Percentiles rank a stretch among this genome's conserved stretches.
Conservation (phyloP, 2,797 vertebrate species). For the Megalops cyprinoides region DNA sequence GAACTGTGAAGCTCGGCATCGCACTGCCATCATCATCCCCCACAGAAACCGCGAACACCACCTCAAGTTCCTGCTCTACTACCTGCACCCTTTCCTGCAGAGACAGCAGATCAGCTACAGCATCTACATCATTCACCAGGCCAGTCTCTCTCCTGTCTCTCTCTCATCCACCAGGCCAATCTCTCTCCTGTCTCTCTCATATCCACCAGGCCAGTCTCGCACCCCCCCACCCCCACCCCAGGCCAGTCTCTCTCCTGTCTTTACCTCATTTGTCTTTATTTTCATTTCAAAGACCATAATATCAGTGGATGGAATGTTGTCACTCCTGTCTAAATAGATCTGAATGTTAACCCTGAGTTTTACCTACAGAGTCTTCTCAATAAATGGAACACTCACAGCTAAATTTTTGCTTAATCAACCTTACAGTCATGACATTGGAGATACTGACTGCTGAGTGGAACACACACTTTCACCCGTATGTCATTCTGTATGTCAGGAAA, state of each 20-base stretch:
- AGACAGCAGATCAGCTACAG: slow-evolving; percentile 79
- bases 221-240: too few relatives aligned
- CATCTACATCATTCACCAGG: slow-evolving; percentile 84
- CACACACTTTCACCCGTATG: too few relatives aligned
- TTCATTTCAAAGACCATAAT: background rate
- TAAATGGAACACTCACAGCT: too few relatives aligned
- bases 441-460: too few relatives aligned
- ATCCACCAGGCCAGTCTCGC: too few relatives aligned
- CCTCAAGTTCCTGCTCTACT: slow-evolving; percentile 78
- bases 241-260: too few relatives aligned
- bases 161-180: slow-evolving; percentile 83
- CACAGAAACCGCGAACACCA: slow-evolving; percentile 78
- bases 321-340: background rate
- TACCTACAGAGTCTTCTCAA: too few relatives aligned
- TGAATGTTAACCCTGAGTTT: background rate
- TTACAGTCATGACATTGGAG: too few relatives aligned
- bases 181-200: too few relatives aligned
- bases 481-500: too few relatives aligned
- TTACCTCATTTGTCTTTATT: too few relatives aligned
- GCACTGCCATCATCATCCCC: slow-evolving; percentile 77
- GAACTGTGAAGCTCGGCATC: slow-evolving; percentile 73
- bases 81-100: slow-evolving; percentile 82
- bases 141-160: slow-evolving; percentile 35
- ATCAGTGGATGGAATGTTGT: background rate
- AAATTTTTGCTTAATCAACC: too few relatives aligned